Conservation (phyloP, 2,113 vertebrate genomes). For the Hirundichthys speculiger region DNA sequence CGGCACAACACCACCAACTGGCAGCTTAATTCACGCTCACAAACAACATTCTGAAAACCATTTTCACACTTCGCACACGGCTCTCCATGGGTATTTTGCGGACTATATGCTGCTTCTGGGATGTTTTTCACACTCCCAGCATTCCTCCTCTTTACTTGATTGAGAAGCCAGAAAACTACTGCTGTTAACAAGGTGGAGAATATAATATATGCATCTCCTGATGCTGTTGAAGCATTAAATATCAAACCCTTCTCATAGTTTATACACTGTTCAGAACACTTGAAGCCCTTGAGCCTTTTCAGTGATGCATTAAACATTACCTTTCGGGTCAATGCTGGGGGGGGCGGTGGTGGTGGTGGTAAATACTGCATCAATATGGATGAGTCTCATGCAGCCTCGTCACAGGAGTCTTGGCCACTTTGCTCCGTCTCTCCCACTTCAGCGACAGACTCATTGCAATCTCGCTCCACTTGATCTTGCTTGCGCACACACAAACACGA, state of each 20-base stretch:
- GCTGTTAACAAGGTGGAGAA: not conserved
- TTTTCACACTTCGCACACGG: constrained; percentile 25
- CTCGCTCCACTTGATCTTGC: not conserved
- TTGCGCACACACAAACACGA: not conserved
- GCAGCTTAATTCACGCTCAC: constrained; percentile 12
- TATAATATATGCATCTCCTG: constrained; percentile 13
- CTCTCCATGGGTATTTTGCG: constrained; percentile 10
- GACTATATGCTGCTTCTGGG: not conserved
- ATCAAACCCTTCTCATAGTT: constrained; percentile 19
- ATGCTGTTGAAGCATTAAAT: constrained; percentile 12
- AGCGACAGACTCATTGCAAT: constrained; percentile 17
- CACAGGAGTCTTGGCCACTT: constrained; percentile 20
- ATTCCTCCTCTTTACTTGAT: not conserved
- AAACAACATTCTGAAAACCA: constrained; percentile 24
- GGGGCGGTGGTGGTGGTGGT: constrained; percentile 20
- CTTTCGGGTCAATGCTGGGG: constrained; percentile 22
- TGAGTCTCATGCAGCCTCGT: constrained; percentile 24
- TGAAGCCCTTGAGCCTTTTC: constrained; percentile 34
- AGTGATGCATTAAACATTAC: constrained; percentile 51
- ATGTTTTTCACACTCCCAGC: not conserved
- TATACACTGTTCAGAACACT: constrained; percentile 26
- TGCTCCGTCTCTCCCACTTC: constrained; percentile 29
- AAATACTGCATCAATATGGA: constrained; percentile 57
- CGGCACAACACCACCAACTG: constrained; percentile 17
- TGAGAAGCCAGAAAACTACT: constrained; percentile 2